These are phyloP conservation scores for Drosophila phalerata DNA, from an alignment of 2,888 invertebrate genomes.

Conservation along the genomic window DNA sequence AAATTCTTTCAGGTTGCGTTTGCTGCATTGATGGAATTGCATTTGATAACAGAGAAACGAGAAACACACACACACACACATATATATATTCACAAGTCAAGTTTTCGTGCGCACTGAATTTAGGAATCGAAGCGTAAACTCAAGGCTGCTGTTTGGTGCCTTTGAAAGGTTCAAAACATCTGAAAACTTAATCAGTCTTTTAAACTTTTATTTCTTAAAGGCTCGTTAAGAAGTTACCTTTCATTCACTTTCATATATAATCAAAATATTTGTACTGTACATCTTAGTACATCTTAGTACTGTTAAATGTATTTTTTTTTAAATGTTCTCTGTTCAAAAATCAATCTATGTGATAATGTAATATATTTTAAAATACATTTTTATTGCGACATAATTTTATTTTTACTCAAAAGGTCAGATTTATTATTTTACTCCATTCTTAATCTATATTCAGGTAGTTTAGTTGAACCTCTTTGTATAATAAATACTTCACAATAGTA, in stretches of 20 bases:
- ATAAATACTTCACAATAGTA: constrained; percentile 6
- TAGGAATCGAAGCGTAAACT: constrained; percentile 53
- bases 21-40: constrained; percentile 63
- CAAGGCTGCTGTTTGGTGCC: constrained; percentile 29
- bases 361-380: not conserved
- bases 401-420: not conserved
- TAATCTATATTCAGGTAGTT: not conserved
- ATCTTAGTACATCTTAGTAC: too few relatives aligned
- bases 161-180: constrained; percentile 2
- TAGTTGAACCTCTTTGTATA: not conserved
- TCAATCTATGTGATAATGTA: too few relatives aligned
- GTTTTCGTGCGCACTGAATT: constrained; percentile 46
- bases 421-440: not conserved
- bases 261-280: too few relatives aligned
- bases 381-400: too few relatives aligned
- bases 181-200: not conserved
- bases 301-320: too few relatives aligned
- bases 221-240: too few relatives aligned
- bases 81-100: constrained; percentile 20
- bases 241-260: too few relatives aligned
- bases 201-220: not conserved
- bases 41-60: constrained; percentile 61
- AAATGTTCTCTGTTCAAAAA: too few relatives aligned
- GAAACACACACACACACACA: not conserved
- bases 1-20: constrained; percentile 45